A percentile compares a stretch with the other conserved stretches of the same genome.
Evolutionary conservation across 37 sponge, comb jelly and placozoan species (phyloP).

Genomic region (Hexactinellida sp.): DNA sequence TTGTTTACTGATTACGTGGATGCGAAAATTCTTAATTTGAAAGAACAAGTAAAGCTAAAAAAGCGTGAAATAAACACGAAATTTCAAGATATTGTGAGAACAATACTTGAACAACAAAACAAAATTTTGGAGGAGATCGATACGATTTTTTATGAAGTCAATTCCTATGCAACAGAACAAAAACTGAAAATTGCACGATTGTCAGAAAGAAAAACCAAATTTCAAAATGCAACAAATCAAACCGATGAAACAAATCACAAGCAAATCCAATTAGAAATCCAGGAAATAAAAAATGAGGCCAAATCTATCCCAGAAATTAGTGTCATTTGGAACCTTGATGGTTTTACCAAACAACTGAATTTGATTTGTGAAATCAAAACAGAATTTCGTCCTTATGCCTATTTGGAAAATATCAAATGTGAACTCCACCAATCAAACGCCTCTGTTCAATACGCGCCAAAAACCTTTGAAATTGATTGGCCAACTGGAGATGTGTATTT

Average conservation of each 20-base stretch:
- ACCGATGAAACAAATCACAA: neutral
- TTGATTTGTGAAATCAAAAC: neutral
- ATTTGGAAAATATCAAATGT: neutral
- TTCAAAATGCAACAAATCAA: neutral
- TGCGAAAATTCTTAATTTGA: neutral
- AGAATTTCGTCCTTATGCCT: neutral
- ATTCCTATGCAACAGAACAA: neutral
- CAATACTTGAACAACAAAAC: neutral
- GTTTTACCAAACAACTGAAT: neutral
- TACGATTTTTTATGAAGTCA: neutral
- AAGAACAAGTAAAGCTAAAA: neutral
- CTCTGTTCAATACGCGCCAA: neutral
- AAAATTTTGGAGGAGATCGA: neutral
- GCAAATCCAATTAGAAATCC: neutral
- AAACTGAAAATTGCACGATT: neutral
- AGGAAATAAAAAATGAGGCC: neutral
- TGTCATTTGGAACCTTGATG: neutral
- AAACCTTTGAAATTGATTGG: neutral
- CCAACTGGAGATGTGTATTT: neutral
- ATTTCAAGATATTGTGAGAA: neutral
- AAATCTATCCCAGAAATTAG: neutral
- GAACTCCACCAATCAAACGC: neutral
- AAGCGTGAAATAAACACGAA: neutral
- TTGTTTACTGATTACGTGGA: neutral
- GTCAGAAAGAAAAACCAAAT: neutral